These are phyloP conservation scores for Monochamus alternatus DNA, from an alignment of 2,888 invertebrate genomes.

Conservation along the genomic window DNA sequence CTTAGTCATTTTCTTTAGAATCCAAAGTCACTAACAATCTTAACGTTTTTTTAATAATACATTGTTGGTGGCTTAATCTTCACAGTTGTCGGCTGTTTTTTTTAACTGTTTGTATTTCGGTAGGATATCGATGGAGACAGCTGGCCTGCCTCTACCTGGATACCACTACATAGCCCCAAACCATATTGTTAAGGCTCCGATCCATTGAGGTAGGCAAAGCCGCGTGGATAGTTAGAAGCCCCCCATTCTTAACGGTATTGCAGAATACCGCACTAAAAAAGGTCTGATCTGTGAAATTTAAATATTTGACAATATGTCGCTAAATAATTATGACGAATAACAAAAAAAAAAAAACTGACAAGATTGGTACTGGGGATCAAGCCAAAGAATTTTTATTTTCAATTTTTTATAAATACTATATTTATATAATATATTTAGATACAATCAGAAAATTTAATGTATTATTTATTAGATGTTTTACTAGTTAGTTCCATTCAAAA, in stretches of 20 bases:
- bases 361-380: conserved; percentile 87
- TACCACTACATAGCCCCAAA: conserved; percentile 95
- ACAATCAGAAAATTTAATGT: conserved; percentile 60
- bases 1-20: conserved; percentile 28
- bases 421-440: conserved; percentile 70
- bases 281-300: conserved; percentile 62
- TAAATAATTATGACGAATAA: conserved; percentile 57
- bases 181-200: conserved; percentile 93
- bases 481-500: conserved; percentile 53
- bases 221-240: conserved; percentile 64
- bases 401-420: conserved; percentile 72
- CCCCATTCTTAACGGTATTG: conserved; percentile 68
- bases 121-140: conserved; percentile 96
- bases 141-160: conserved; percentile 91
- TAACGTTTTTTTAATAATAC: conserved; percentile 10
- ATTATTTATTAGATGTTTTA: conserved; percentile 45
- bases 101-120: conserved; percentile 40
- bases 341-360: conserved; percentile 55
- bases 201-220: conserved; percentile 75
- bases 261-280: conserved; percentile 57
- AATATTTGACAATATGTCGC: conserved; percentile 66
- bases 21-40: conserved; percentile 29
- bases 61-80: conserved; percentile 30
- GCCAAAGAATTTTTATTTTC: conserved; percentile 87
- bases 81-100: background rate